Evolutionary conservation across 2,797 vertebrate species (phyloP), one percentile per base, ranked within the genome.

Genomic region (Lagodon rhomboides): DNA sequence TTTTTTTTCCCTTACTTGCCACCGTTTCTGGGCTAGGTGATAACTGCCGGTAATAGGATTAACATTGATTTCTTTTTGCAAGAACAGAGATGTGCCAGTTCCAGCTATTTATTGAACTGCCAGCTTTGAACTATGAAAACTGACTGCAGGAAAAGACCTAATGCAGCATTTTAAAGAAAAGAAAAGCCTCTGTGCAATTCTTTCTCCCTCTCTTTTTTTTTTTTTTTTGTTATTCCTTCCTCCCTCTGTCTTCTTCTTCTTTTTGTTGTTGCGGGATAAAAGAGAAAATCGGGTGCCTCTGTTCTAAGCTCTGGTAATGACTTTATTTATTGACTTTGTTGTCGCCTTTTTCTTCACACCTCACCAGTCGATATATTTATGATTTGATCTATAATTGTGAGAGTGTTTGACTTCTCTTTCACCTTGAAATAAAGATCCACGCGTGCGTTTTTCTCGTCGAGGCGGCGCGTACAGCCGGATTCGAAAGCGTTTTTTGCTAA

Each of bases 31-130:
- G 98, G 97, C 96, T 97, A 98, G 98, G 98, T 99, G 98, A 99
- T 99, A 99, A 99, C 97, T 98, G 97, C 97, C 96, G 97, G 97
- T 99, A 99, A 99, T 99, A 99, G 98, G 98, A 99, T 99, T 99
- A 99, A 98, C 98, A 99, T 99, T 99, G 98, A 99, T 99, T 99
- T 99, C 97, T 98, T 98, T 95, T 98, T 98, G 98, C 97, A 98
- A 99, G 98, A 99, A 99, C 98, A 99, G 98, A 99, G 97, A 99
- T 99, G 98, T 98, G 97, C 97, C 98, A 97, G 98, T 98, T 97
- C 97, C 97, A 98, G 97, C 97, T 97, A 99, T 99, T 99, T 99
- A 98, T 98, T 99, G 97, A 98, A 99, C 98, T 99, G 98, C 97
- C 97, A 98, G 98, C 97, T 99, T 99, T 99, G 98, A 99, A 99